Percentiles rank a stretch among this genome's conserved stretches.
These are phyloP conservation scores for Hiodon tergisus DNA, from an alignment of 2,113 vertebrate genomes.

Conservation along the genomic window DNA sequence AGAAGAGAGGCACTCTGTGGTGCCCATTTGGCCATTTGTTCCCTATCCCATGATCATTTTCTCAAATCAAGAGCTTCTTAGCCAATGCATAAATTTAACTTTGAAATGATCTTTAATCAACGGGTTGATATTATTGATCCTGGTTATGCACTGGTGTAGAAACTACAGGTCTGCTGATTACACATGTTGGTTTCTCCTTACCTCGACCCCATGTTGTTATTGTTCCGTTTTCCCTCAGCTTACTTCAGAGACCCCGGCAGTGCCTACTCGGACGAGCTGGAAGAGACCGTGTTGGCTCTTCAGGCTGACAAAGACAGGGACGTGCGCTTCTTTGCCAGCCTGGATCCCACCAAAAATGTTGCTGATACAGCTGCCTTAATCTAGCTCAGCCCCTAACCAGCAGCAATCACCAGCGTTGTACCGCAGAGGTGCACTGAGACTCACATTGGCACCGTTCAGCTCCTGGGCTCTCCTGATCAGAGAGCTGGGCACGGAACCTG, in stretches of 20 bases:
- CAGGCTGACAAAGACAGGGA: slow-evolving; percentile 81
- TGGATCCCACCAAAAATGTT: slow-evolving; percentile 64
- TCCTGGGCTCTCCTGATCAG: neutral
- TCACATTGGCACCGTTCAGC: slow-evolving; percentile 16
- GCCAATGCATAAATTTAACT: too few species aligned
- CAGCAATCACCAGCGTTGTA: slow-evolving; percentile 56
- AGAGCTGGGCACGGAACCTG: neutral
- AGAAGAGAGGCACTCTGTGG: too few species aligned
- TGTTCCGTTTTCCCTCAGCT: slow-evolving; percentile 43
- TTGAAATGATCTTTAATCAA: too few species aligned
- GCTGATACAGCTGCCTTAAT: slow-evolving; percentile 58
- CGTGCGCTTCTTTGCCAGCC: slow-evolving; percentile 78
- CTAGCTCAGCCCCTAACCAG: slow-evolving; percentile 33
- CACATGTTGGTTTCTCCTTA: neutral
- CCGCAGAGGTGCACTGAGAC: slow-evolving; percentile 21
- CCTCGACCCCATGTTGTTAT: neutral
- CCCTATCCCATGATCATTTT: too few species aligned
- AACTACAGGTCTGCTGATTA: too few species aligned
- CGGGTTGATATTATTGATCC: too few species aligned
- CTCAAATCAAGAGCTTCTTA: too few species aligned
- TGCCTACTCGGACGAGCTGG: slow-evolving; percentile 77
- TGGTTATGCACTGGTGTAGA: too few species aligned
- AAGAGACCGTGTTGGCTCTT: slow-evolving; percentile 74
- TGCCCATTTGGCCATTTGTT: too few species aligned
- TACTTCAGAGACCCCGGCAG: slow-evolving; percentile 82